Evolutionary conservation across 2,888 invertebrate genomes (phyloP), one percentile per base, ranked within the genome.

Genomic region (Caenorhabditis becei): DNA sequence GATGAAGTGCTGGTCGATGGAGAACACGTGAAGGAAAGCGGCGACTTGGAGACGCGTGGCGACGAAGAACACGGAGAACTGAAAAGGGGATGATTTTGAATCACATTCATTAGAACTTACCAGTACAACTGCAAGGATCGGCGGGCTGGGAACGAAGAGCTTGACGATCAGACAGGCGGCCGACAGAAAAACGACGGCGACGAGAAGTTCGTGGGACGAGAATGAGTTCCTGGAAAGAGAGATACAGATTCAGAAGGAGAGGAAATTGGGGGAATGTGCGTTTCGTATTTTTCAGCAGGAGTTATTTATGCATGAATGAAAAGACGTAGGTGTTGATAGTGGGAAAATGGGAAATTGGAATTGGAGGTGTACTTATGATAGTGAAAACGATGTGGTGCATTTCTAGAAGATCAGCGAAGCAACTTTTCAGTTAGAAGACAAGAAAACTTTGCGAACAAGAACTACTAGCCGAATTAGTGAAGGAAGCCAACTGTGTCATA

Each of bases 31-130:
- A 14, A 56, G 16, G 18, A 74, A 11, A 0, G 74, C 66, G 14
- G 65, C 37, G 23, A 41, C 32, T 66, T 59, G 65, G 26, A 74
- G 23, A n/a, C 47, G 58, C 11, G 49, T 59, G 28, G 51, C 66
- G 28, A 59, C 58, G 10, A 56, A 26, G 26, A 74, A 65, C 10
- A 66, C n/a, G 0, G 74, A 49, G 32, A 74, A 66, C 74, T 74
- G 59, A 65, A 72, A 58, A n/a, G n/a, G n/a, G n/a, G 23, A 28
- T 47, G 18, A 37, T 32, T 32, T 32, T 32, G 47, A 24, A 4
- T n/a, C n/a, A n/a, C 11, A 49, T 16, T 20, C 4, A 49, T 23
- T 23, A 54, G 28, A 28, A 28, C 26, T 1, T 28, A 72, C 63
- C 28, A 49, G 10, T 7, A 72, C 11, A 16, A 35, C 20, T 0